These are phyloP conservation scores for Asteroscopus sphinx DNA, from an alignment of 2,888 invertebrate genomes.

Conservation along the genomic window DNA sequence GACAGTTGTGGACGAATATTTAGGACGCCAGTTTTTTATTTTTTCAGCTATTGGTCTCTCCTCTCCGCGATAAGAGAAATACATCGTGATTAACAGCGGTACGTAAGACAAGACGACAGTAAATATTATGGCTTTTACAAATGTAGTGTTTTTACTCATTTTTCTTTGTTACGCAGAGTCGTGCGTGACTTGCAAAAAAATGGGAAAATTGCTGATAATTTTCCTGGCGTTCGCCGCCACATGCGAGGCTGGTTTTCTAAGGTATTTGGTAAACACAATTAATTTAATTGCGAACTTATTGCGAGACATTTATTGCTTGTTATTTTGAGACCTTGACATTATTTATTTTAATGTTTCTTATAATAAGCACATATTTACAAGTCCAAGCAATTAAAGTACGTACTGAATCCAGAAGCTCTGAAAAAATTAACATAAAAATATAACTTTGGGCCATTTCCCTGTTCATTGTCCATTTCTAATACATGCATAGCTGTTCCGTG, in stretches of 20 bases:
- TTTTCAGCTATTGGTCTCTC: conserved; percentile 11
- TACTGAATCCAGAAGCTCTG: too few species aligned
- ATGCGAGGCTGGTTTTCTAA: conserved; percentile 70
- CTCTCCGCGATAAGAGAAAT: conserved; percentile 3
- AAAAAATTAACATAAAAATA: too few species aligned
- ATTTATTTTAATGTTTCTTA: too few species aligned
- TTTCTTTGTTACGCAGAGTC: conserved; percentile 38
- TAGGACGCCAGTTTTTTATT: conserved; percentile 15
- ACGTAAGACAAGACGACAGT: conserved; percentile 13
- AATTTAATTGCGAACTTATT: background rate
- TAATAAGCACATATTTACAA: too few species aligned
- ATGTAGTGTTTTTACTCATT: conserved; percentile 1
- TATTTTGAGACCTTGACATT: too few species aligned
- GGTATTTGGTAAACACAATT: conserved; percentile 60
- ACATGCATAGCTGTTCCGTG: too few species aligned
- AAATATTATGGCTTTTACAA: background rate
- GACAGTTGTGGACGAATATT: conserved; percentile 30
- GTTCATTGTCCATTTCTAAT: too few species aligned
- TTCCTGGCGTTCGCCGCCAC: conserved; percentile 70
- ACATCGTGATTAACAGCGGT: conserved; percentile 19
- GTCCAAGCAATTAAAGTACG: too few species aligned
- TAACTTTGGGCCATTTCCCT: too few species aligned
- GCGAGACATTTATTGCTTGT: too few species aligned
- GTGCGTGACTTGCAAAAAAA: conserved; percentile 71
- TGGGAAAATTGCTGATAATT: conserved; percentile 70